Base-by-base conservation (phyloP, 2,797 vertebrate species). In the Takifugu ocellatus region DNA sequence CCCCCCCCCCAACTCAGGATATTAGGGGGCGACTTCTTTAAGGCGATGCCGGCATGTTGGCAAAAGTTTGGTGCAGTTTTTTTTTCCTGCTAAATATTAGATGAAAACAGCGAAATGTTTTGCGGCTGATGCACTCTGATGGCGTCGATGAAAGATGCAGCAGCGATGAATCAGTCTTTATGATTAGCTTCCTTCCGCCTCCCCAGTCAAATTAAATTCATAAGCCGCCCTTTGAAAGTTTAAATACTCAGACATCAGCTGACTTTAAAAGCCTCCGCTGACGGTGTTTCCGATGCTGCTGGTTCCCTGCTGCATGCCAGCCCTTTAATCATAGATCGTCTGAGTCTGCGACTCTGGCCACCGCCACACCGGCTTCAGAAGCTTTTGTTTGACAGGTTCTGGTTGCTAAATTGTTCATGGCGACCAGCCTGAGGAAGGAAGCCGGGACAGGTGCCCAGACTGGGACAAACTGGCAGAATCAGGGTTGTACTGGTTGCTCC, bases 21-120 rank as follows among this genome's bases (percentile, higher is more conserved):
- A 67, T 61, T 50, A 63, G 15, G 57, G 66, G 64, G 60, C 54
- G 46, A 61, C 57, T 64, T 65, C 36, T 51, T 74, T 71, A 72
- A 64, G 63, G 25, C 65, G 63, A 90, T 90, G 47, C 3, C 8
- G 1, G 25, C 33, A 27, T 5, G 56, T 27, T 44, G 44, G 3
- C n/a, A 47, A 46, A 44, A 16, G 39, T 17, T 44, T 27, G 6
- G 14, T 55, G 27, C 27, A 4, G 27, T 4, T 12, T 17, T 4
- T 4, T 6, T n/a, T 44, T 44, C 17, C 43, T 44, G n/a, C 15
- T 2, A 17, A 44, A 17, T 2, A 16, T 39, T 16, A 43, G 10
- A 14, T n/a, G n/a, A n/a, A n/a, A n/a, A n/a, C n/a, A n/a, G n/a
- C n/a, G n/a, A n/a, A n/a, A n/a, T 43, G 36, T 42, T 2, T 31